These are phyloP conservation scores for Rousettus leschenaultii DNA, from an alignment of 2,113 vertebrate genomes.

Conservation along the genomic window DNA sequence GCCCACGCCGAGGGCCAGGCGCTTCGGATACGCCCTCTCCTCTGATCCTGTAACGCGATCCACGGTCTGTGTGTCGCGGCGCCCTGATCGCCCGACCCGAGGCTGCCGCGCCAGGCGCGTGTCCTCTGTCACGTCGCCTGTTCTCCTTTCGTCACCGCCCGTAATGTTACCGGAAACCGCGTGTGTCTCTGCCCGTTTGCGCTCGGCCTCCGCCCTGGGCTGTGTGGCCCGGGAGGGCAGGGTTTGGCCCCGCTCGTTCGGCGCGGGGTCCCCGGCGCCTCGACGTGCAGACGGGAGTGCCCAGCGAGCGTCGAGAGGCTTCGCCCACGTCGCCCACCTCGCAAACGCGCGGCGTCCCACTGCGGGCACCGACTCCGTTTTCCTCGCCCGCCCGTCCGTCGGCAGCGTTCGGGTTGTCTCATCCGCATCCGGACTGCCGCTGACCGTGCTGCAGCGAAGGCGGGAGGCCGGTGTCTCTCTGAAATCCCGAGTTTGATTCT, in stretches of 20 bases:
- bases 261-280: not conserved
- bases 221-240: not conserved
- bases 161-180: not conserved
- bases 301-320: not conserved
- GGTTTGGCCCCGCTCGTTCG: not conserved
- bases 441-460: not conserved
- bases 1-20: rapidly evolving
- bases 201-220: not conserved
- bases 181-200: not conserved
- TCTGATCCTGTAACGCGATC: rapidly evolving
- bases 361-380: rapidly evolving
- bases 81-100: not conserved
- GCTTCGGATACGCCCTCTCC: rapidly evolving
- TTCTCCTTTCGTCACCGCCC: not conserved
- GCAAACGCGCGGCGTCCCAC: rapidly evolving
- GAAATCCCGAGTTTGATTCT: not conserved
- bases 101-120: rapidly evolving
- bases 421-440: not conserved
- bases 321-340: rapidly evolving
- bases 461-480: rapidly evolving
- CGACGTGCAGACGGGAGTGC: not conserved
- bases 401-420: rapidly evolving
- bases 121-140: not conserved
- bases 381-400: not conserved
- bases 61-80: not conserved